Conservation (phyloP, 2,797 vertebrate species). For the Euphonia xanthogaster region DNA sequence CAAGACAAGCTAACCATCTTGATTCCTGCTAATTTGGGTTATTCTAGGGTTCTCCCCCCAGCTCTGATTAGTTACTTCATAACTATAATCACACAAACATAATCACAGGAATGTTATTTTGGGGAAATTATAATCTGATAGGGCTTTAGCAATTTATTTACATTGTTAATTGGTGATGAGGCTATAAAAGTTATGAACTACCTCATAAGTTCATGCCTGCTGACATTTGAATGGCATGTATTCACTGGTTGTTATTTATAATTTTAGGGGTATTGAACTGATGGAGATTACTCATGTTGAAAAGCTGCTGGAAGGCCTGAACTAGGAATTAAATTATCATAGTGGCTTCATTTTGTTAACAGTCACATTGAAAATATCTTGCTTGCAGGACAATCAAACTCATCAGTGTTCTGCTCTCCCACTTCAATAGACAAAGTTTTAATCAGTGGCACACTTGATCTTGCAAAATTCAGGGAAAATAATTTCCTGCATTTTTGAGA, state of each 20-base stretch:
- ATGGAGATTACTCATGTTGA: conserved; percentile 55
- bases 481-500: conserved; percentile 62
- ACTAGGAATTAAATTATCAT: conserved; percentile 64
- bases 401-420: conserved; percentile 67
- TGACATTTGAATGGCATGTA: conserved; percentile 10
- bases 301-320: conserved; percentile 63
- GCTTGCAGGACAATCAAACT: conserved; percentile 65
- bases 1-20: background rate
- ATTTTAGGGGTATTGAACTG: conserved; percentile 46
- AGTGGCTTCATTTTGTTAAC: conserved; percentile 63
- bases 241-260: conserved; percentile 44
- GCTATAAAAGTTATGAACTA: conserved; percentile 1
- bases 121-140: background rate
- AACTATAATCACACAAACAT: background rate
- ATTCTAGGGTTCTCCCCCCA: background rate
- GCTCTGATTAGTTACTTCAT: conserved; percentile 7
- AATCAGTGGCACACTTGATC: conserved; percentile 57
- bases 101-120: conserved; percentile 23
- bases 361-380: conserved; percentile 63
- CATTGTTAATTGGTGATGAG: conserved; percentile 2
- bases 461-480: conserved; percentile 64
- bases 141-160: conserved; percentile 25
- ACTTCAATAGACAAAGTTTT: conserved; percentile 65
- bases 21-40: background rate
- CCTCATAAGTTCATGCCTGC: background rate